These are phyloP conservation scores for Ophthalmolycus amberensis DNA, from an alignment of 2,113 vertebrate genomes.

Conservation along the genomic window DNA sequence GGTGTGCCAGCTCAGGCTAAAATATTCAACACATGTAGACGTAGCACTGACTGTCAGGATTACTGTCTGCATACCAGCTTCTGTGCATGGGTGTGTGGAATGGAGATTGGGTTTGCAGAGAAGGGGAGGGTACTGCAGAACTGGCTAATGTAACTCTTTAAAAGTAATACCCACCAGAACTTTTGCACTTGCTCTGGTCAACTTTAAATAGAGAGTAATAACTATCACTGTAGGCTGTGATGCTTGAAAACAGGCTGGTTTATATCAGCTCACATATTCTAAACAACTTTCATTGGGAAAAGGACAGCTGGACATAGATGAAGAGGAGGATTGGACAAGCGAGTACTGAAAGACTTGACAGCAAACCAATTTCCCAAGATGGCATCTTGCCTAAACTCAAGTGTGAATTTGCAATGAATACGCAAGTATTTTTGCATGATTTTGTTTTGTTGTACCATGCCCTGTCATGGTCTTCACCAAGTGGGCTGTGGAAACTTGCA, in stretches of 20 bases:
- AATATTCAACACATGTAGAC: constrained; percentile 31
- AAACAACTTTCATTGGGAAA: background rate
- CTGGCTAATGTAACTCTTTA: constrained; percentile 12
- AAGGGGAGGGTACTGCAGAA: constrained; percentile 4
- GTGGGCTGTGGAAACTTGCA: constrained; percentile 53
- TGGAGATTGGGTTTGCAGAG: constrained; percentile 44
- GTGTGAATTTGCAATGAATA: background rate
- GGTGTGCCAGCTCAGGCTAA: constrained; percentile 21
- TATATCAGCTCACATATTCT: background rate
- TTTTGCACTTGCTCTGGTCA: constrained; percentile 13
- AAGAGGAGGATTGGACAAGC: background rate
- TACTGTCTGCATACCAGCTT: constrained; percentile 59
- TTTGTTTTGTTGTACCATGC: background rate
- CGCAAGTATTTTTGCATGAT: background rate
- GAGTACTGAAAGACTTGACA: background rate
- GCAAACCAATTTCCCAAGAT: background rate
- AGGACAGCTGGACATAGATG: background rate
- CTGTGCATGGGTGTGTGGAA: constrained; percentile 21
- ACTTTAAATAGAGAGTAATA: background rate
- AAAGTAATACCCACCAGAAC: background rate
- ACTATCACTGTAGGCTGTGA: background rate
- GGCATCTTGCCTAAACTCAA: background rate
- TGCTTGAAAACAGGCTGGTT: background rate
- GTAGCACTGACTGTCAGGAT: constrained; percentile 31
- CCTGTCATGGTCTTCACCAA: background rate